Evolutionary conservation across 2,797 vertebrate species (phyloP).

Genomic region (Artibeus lituratus): DNA sequence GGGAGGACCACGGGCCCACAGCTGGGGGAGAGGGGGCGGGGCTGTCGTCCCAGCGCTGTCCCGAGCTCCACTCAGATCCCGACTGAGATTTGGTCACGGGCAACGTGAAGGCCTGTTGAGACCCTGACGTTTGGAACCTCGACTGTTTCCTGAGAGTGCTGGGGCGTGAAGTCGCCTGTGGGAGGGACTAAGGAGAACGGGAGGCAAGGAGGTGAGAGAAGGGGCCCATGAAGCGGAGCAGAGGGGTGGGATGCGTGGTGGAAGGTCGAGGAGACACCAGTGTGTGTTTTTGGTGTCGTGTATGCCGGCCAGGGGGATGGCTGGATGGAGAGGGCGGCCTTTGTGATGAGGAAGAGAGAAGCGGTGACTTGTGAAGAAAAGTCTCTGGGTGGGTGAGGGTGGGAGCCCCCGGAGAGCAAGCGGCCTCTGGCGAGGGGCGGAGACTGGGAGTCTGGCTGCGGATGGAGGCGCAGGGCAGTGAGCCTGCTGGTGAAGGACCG

Average conservation of each 20-base stretch:
- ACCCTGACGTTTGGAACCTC: background rate
- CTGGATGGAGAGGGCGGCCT: background rate
- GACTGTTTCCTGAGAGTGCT: background rate
- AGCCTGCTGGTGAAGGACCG: fast-evolving
- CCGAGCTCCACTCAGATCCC: background rate
- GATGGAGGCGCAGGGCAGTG: fast-evolving
- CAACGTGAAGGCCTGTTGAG: background rate
- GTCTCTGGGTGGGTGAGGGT: background rate
- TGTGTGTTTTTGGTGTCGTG: background rate
- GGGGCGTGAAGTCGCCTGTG: background rate
- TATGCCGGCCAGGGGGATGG: background rate
- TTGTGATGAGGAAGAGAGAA: background rate
- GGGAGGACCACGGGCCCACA: background rate
- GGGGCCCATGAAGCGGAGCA: background rate
- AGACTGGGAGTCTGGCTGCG: background rate
- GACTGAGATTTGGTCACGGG: background rate
- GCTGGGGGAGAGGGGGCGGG: background rate
- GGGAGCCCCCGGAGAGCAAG: background rate
- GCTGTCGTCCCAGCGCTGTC: background rate
- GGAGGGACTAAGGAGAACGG: background rate
- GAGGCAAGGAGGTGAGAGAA: background rate
- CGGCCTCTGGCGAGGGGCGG: background rate
- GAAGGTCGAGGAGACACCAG: background rate
- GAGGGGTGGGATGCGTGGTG: background rate
- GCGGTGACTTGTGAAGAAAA: background rate